Percentiles rank a stretch among this genome's conserved stretches.
phyloP scores from a whole-genome alignment of 2,888 invertebrate genomes.

The Drosophila flavopinicola region DNA sequence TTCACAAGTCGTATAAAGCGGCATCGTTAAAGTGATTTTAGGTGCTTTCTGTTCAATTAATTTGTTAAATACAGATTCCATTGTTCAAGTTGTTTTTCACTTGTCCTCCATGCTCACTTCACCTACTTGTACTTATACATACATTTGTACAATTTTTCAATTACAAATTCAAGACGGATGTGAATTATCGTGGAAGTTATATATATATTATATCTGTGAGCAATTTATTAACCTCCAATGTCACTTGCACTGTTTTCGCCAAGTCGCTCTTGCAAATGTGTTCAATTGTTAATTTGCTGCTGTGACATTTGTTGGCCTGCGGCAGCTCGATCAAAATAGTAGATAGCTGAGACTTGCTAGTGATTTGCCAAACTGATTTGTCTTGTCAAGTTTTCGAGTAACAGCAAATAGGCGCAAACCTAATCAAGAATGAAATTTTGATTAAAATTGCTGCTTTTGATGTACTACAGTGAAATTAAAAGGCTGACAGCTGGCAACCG shows the following conservation, averaged over 20 bases:
- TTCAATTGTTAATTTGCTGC: constrained; percentile 32
- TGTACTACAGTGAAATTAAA: constrained; percentile 62
- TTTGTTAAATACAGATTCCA: too few relatives aligned
- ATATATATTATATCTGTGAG: too few relatives aligned
- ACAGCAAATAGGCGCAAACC: constrained; percentile 16
- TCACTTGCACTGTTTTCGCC: constrained; percentile 19
- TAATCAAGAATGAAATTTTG: constrained; percentile 62
- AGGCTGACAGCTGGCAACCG: constrained; percentile 47
- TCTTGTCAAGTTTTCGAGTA: not conserved
- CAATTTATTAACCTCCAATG: constrained; percentile 13
- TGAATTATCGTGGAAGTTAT: too few relatives aligned
- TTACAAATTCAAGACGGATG: too few relatives aligned
- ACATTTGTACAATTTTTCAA: too few relatives aligned
- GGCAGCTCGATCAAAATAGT: constrained; percentile 32
- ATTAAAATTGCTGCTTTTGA: constrained; percentile 73
- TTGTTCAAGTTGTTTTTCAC: too few relatives aligned
- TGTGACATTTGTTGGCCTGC: constrained; percentile 29
- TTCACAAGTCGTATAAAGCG: too few relatives aligned
- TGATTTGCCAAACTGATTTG: not conserved
- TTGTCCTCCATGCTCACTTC: too few relatives aligned
- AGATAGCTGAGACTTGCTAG: constrained; percentile 2
- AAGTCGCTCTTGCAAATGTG: constrained; percentile 21
- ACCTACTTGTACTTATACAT: too few relatives aligned
- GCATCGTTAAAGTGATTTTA: too few relatives aligned
- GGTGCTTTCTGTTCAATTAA: too few relatives aligned